Base-by-base conservation (phyloP, 1,140 invertebrate genomes). In the Orussus abietinus region DNA sequence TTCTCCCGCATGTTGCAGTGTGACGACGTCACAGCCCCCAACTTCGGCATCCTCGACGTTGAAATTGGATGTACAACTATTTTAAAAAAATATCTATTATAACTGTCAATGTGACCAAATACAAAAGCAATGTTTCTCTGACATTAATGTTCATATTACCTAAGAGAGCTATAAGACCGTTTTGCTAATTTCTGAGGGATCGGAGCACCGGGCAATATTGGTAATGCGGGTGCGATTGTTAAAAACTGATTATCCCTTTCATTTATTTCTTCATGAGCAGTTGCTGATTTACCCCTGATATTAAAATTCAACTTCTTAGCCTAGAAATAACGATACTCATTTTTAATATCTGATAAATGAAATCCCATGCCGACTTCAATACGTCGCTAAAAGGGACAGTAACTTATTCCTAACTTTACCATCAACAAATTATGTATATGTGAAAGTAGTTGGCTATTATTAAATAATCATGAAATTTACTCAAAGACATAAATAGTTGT, bases 211-310 rank as follows among this genome's bases (percentile, higher is more conserved):
- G 66, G 61, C 41, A 71, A 52, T 38, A 71, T 68, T 52, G 80
- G 79, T 58, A 81, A 68, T 36, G 77, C 77, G 48, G 79, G 75
- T 55, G 75, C 76, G 53, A 81, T 79, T 44, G 77, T 79, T 44
- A 81, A 66, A 53, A 80, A 75, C 59, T 75, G 67, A 55, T 68
- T 72, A 46, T 62, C 47, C 28, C 57, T 42, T 21, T 52, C 45
- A 22, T 57, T 42, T 13, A 41, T 35, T 35, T 43, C 45, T 4
- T 41, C 31, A 45, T 48, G 50, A 31, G 44, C 41, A 22, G 26
- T 42, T 25, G 59, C 47, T 15, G 64, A 59, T 53, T 62, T 66
- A 10, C 58, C 61, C 42, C 56, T 62, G 15, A 66, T 40, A 38
- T 57, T 54, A 26, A 69, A 55, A n/a, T 43, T 41, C 42, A 59